Base-by-base conservation (phyloP, 2,113 vertebrate species). In the Passer montanus region DNA sequence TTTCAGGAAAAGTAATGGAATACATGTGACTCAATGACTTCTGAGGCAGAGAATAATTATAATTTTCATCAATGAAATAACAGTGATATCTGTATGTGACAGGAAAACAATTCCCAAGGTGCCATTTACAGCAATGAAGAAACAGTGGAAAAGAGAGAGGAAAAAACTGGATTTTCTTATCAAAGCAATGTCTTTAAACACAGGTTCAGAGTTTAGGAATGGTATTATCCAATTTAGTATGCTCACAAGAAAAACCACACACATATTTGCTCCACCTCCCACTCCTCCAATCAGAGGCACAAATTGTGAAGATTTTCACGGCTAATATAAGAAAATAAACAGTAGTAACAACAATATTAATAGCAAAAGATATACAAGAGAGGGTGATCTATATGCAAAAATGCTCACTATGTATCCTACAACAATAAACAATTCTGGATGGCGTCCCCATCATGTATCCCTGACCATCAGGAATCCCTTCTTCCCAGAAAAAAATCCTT, bases 251-350 rank as follows among this genome's bases (percentile, higher is more conserved):
- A 76, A 68, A 22, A 3, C 2, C 7, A 10, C 22, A 33, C 1
- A 4, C 4, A 8, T 53, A 39, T 53, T 44, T 63, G 3, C 33
- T 37, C 4, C 2, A 0, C 5, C 11, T 35, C 7, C 22, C 7
- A 5, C 12, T 33, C 8, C 9, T 77, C 15, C 18, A 60, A 4
- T 2, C 0, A 0, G 15, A 68, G 8, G 26, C 16, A 37, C 9
- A 53, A 72, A 84, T 17, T 5, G 3, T 17, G 33, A 31, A 72
- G 47, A 31, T 13, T 37, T 37, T 39, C 21, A 37, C 10, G 13
- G 7, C 21, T 52, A 35, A 44, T 26, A 27, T 37, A 68, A 23
- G 22, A 68, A 52, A 59, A 59, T 17, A 4, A 77, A 33, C 5
- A 60, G 17, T 27, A 50, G 33, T 4, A 49, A 11, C 21, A 76